These are phyloP conservation scores for Helleia helle DNA, from an alignment of 2,888 invertebrate genomes.

Conservation along the genomic window DNA sequence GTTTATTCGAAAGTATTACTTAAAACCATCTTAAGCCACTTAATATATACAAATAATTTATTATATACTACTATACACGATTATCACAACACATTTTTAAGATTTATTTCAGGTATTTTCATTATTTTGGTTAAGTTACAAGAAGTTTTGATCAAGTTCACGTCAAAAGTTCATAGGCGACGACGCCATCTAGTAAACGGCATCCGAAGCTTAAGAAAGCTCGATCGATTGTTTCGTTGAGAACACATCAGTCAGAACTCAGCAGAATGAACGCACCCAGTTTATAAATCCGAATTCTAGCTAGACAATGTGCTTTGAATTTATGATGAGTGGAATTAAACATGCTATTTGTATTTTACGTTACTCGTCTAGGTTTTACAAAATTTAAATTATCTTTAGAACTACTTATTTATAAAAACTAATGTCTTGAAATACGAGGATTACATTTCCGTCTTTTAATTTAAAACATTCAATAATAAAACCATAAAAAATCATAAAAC, in stretches of 20 bases:
- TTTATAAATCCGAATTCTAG: conserved; percentile 27
- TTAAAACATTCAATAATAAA: too few relatives aligned
- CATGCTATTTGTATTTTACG: not conserved
- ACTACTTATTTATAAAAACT: too few relatives aligned
- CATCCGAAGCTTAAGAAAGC: conserved; percentile 49
- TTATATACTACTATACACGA: conserved; percentile 8
- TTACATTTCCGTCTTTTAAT: too few relatives aligned
- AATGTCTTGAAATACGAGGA: too few relatives aligned
- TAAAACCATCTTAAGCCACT: not conserved
- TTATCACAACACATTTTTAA: conserved; percentile 10
- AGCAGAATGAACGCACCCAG: conserved; percentile 36
- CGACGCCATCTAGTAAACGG: conserved; percentile 52
- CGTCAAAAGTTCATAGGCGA: conserved; percentile 67
- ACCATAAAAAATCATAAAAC: too few relatives aligned
- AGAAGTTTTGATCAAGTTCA: conserved; percentile 66
- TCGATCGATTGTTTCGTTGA: conserved; percentile 45
- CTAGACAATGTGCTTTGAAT: conserved; percentile 25
- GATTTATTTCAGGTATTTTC: conserved; percentile 56
- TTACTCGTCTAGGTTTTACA: too few relatives aligned
- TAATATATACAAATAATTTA: conserved; percentile 1
- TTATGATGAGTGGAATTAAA: conserved; percentile 28
- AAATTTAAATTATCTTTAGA: too few relatives aligned
- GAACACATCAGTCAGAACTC: conserved; percentile 24
- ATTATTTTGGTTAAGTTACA: conserved; percentile 68
- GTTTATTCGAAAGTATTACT: not conserved